Base-by-base conservation (phyloP, 2,888 invertebrate genomes). In the Spicauda simplicius region DNA sequence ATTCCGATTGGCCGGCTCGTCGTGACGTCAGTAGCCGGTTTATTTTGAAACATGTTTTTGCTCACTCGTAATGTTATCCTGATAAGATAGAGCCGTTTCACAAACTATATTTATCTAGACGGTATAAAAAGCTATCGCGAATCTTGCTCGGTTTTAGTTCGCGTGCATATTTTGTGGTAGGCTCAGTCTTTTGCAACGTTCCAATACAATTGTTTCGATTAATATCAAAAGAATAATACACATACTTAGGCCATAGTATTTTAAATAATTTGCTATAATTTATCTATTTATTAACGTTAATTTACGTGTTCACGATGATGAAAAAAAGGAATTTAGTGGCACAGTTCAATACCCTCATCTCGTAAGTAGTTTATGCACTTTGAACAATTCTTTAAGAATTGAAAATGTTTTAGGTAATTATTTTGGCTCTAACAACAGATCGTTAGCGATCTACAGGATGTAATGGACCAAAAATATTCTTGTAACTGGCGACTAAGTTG, bases 311-410 rank as follows among this genome's bases (percentile, higher is more conserved):
- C 62, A 72, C 70, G 67, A 91, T 91, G 90, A 87, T 87, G 73
- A 88, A 85, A 76, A 89, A 86, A 73, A 86, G 87, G 73, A 89
- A 82, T 79, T 77, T 90, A 68, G 78, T 90, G 58, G 74, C 80
- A 65, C 88, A 88, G 74, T 80, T 88, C 69, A 91, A 89, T 80
- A 82, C 73, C 77, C 80, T 86, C 64, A 74, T 89, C 70, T 74
- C 83, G 91, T 91, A 77, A 90, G 91, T 90, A 76, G n/a, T 30
- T 30, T 25, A 61, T 33, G 30, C 45, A 33, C 4, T 72, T 18
- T 20, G 25, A 25, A 48, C 19, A 8, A 12, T 50, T 33, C 8
- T 6, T 33, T 33, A 33, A 33, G 33, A 5, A 7, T 33, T 33
- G 3, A 33, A 8, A 8, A 33, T 33, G 33, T 33, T 33, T 33